A percentile compares a stretch with the other conserved stretches of the same genome.
These are phyloP conservation scores for Lumbricus terrestris DNA, from an alignment of 2,888 invertebrate genomes.

Conservation along the genomic window DNA sequence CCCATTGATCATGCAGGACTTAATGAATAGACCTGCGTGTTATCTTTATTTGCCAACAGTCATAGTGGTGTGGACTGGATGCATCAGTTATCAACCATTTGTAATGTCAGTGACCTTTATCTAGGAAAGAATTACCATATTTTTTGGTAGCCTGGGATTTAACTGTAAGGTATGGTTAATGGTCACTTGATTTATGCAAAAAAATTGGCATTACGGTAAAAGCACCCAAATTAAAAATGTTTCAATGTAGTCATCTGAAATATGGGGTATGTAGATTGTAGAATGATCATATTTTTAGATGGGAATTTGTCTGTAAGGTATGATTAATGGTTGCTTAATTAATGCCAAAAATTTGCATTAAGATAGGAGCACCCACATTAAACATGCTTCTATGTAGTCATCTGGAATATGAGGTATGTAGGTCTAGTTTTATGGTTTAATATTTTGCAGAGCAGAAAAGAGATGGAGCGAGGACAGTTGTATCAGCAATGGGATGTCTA, in stretches of 20 bases:
- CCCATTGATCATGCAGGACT: not conserved
- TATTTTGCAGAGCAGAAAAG: not conserved
- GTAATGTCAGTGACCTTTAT: not conserved
- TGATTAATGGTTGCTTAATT: no score
- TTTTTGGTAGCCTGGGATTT: not conserved
- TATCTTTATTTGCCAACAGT: not conserved
- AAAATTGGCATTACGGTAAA: not conserved
- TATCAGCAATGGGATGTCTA: slow-evolving; percentile 6
- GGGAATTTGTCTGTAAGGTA: not conserved
- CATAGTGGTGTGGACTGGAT: no score
- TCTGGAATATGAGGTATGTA: not conserved
- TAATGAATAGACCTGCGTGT: not conserved
- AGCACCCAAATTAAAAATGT: not conserved
- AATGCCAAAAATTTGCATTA: not conserved
- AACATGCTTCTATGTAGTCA: not conserved
- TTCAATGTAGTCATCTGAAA: not conserved
- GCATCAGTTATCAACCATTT: not conserved
- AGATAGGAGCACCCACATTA: not conserved
- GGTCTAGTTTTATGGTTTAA: not conserved
- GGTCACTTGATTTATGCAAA: not conserved
- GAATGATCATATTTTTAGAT: not conserved
- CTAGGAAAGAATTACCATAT: not conserved
- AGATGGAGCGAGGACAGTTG: slow-evolving; percentile 9
- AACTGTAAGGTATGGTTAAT: no score
- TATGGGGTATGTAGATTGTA: not conserved